These are phyloP conservation scores for Frankliniella intonsa DNA, from an alignment of 2,888 invertebrate genomes.

Conservation along the genomic window DNA sequence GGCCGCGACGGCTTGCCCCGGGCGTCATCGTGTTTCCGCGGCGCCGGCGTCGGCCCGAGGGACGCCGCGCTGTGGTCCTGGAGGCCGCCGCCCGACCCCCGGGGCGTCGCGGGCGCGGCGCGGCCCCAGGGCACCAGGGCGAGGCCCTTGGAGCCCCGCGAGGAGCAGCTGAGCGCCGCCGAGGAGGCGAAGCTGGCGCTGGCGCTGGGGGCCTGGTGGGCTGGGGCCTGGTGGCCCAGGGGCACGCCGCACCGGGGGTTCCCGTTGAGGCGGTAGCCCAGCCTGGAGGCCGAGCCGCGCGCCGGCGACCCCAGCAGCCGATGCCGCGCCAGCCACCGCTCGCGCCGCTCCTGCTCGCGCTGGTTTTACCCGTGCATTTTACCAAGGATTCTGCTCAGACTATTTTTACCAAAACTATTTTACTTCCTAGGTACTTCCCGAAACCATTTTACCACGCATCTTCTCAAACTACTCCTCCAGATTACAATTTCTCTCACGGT, in stretches of 20 bases:
- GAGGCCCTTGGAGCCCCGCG: not conserved
- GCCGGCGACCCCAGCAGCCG: not conserved
- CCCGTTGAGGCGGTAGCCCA: conserved; percentile 12
- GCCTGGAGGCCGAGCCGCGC: not conserved
- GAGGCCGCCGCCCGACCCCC: not conserved
- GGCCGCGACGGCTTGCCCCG: not conserved
- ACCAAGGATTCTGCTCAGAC: too few species aligned
- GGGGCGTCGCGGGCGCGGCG: not conserved
- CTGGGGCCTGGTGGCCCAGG: not conserved
- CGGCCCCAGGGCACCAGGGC: conserved; percentile 9
- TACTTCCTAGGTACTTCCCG: too few species aligned
- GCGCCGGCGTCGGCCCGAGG: not conserved
- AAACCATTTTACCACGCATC: too few species aligned
- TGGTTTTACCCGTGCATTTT: too few species aligned
- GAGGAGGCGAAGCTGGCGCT: not conserved
- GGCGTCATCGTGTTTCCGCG: not conserved
- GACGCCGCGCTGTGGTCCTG: not conserved
- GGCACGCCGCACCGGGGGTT: not conserved
- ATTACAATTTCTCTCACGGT: too few species aligned
- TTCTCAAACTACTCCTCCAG: too few species aligned
- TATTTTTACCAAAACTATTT: too few species aligned
- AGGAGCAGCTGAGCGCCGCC: conserved; percentile 1
- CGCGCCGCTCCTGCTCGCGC: not conserved
- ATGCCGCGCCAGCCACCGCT: conserved; percentile 10
- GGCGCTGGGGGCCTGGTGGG: not conserved